phyloP scores from a whole-genome alignment of 2,113 vertebrate species.

The Athene cunicularia region DNA sequence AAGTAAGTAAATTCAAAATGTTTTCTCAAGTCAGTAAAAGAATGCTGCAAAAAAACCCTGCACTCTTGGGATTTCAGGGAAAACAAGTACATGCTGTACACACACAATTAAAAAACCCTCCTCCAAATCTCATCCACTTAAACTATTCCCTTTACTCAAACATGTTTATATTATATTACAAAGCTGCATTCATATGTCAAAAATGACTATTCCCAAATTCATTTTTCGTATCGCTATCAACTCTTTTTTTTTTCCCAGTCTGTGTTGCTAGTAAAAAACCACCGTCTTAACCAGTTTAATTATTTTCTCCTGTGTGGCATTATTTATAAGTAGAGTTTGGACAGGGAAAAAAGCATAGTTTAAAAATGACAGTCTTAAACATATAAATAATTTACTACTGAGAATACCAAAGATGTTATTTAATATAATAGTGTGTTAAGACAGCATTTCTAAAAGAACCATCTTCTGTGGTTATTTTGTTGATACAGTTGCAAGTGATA shows the following conservation, averaged over 20 bases:
- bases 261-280: neutral
- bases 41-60: slow-evolving; percentile 20
- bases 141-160: slow-evolving; percentile 16
- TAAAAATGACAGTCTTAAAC: slow-evolving; percentile 50
- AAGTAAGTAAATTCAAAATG: slow-evolving; percentile 66
- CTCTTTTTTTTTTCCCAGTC: neutral
- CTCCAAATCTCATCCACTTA: slow-evolving; percentile 40
- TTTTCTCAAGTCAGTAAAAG: slow-evolving; percentile 69
- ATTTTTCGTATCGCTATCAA: slow-evolving; percentile 34
- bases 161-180: slow-evolving; percentile 34
- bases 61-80: slow-evolving; percentile 46
- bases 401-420: slow-evolving; percentile 43
- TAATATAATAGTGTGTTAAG: slow-evolving; percentile 11
- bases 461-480: slow-evolving; percentile 22
- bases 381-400: slow-evolving; percentile 58
- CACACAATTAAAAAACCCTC: neutral
- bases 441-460: neutral
- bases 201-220: slow-evolving; percentile 9
- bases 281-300: neutral
- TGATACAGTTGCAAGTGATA: slow-evolving; percentile 35
- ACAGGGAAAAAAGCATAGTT: slow-evolving; percentile 50
- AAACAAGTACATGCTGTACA: slow-evolving; percentile 56
- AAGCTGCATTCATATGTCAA: slow-evolving; percentile 1
- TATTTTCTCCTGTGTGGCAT: slow-evolving; percentile 56
- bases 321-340: slow-evolving; percentile 41